phyloP scores from a whole-genome alignment of 2,797 vertebrate species.

The Anisognathus igniventris region DNA sequence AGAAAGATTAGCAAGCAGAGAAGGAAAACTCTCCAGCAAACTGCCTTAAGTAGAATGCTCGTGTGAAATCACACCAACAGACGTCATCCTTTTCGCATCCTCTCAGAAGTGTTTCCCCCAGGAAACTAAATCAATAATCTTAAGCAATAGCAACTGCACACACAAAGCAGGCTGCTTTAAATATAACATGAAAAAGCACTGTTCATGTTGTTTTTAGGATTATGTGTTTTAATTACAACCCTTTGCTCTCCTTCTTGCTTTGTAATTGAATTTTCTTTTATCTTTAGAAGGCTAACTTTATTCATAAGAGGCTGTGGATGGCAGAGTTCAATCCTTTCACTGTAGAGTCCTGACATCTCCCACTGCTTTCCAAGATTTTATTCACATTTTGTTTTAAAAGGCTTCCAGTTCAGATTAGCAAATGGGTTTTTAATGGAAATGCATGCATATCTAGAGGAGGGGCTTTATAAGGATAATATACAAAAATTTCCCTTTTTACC shows the following conservation, averaged over 20 bases:
- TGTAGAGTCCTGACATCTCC: background rate
- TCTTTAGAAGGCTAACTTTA: constrained; percentile 29
- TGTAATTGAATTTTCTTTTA: constrained; percentile 46
- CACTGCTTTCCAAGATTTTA: constrained; percentile 1
- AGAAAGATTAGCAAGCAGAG: background rate
- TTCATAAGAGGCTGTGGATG: background rate
- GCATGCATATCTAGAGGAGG: background rate
- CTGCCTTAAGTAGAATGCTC: background rate
- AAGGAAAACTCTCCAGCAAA: background rate
- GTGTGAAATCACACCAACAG: background rate
- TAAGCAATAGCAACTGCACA: background rate
- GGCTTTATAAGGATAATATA: background rate
- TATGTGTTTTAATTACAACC: constrained; percentile 46
- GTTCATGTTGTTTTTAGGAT: constrained; percentile 19
- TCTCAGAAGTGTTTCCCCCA: constrained; percentile 4
- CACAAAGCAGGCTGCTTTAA: constrained; percentile 7
- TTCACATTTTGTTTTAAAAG: background rate
- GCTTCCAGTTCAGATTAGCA: background rate
- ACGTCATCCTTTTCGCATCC: background rate
- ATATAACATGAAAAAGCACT: background rate
- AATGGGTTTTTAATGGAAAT: background rate
- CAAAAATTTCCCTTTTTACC: background rate
- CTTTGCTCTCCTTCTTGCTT: background rate
- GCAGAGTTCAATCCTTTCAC: constrained; percentile 4
- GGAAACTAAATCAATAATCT: constrained; percentile 45